phyloP scores from a whole-genome alignment of 2,113 vertebrate genomes.

The Oxyruncus cristatus region DNA sequence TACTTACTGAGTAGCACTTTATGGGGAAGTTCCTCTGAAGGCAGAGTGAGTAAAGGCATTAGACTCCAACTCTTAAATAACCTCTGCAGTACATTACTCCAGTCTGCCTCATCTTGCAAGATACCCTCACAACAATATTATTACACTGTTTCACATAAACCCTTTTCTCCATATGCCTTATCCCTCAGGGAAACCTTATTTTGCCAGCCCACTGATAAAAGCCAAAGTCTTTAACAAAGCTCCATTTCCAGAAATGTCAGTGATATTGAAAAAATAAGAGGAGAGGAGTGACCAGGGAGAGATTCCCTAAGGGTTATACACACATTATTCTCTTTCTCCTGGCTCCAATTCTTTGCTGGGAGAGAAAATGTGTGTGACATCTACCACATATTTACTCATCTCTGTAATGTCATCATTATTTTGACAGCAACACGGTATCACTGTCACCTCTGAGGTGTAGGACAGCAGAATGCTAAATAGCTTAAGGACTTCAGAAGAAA shows the following conservation, averaged over 20 bases:
- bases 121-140: background rate
- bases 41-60: background rate
- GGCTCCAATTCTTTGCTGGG: background rate
- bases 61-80: background rate
- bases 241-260: conserved; percentile 4
- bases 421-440: background rate
- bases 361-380: background rate
- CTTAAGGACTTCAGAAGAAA: background rate
- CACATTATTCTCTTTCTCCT: background rate
- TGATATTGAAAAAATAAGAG: background rate
- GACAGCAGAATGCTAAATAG: background rate
- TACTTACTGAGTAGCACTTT: background rate
- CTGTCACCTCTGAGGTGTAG: background rate
- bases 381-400: background rate
- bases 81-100: background rate
- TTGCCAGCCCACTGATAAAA: background rate
- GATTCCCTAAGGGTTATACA: background rate
- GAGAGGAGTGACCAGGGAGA: background rate
- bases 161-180: background rate
- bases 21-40: background rate
- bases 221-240: background rate
- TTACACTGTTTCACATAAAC: background rate
- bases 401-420: background rate
- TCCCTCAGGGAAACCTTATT: background rate
- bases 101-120: background rate